Conservation (phyloP, 2,113 vertebrate genomes). For the Pseudois nayaur region DNA sequence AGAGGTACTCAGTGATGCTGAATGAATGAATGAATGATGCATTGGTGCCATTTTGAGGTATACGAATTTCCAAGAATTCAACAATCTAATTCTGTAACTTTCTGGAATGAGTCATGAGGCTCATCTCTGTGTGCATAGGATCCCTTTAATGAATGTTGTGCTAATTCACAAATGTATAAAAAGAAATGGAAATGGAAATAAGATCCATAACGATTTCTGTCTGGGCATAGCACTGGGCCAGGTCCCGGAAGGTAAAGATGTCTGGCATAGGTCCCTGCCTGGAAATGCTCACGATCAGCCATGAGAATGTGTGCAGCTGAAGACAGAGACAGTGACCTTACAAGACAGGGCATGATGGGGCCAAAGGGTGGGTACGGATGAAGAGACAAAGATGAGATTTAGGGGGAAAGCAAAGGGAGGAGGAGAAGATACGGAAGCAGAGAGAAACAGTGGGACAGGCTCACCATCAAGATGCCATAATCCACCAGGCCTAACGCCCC, state of each 20-base stretch:
- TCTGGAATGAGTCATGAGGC: neutral
- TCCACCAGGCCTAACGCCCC: rapidly evolving
- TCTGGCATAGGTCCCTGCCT: neutral
- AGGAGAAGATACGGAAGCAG: neutral
- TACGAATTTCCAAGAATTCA: neutral
- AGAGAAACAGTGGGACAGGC: rapidly evolving
- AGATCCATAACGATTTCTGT: neutral
- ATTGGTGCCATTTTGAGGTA: neutral
- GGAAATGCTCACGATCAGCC: neutral
- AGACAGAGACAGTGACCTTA: neutral
- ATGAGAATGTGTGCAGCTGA: no score
- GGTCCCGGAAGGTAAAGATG: neutral
- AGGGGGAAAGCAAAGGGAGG: neutral
- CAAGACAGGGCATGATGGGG: neutral
- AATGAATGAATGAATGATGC: neutral
- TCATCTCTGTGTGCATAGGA: neutral
- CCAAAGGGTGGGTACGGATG: neutral
- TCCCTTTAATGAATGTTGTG: neutral
- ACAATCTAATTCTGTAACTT: neutral
- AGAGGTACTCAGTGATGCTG: neutral
- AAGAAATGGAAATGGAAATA: neutral
- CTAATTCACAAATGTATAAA: neutral
- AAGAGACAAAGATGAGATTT: rapidly evolving
- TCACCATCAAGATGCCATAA: rapidly evolving
- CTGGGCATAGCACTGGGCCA: neutral